These are phyloP conservation scores for Syngnathus rostellatus DNA, from an alignment of 2,797 vertebrate genomes.

Conservation along the genomic window DNA sequence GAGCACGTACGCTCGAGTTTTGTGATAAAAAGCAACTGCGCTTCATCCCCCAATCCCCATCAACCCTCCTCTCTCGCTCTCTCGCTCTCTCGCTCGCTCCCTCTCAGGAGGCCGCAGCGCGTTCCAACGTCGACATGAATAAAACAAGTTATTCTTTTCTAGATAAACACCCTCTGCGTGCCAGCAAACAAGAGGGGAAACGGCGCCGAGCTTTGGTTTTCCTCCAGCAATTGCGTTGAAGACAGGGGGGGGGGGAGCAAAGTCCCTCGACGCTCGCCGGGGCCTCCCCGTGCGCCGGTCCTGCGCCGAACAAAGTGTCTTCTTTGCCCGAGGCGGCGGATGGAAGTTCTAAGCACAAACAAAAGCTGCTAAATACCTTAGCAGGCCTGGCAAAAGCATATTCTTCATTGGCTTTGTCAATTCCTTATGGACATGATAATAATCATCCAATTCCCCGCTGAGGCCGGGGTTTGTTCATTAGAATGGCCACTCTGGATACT, in stretches of 20 bases:
- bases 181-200: slow-evolving; percentile 55
- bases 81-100: neutral
- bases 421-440: slow-evolving; percentile 48
- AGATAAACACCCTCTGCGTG: slow-evolving; percentile 68
- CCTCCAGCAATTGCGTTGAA: slow-evolving; percentile 56
- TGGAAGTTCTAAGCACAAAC: slow-evolving; percentile 59
- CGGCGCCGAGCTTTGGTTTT: slow-evolving; percentile 57
- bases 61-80: slow-evolving; percentile 22
- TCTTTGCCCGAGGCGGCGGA: slow-evolving; percentile 55
- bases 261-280: slow-evolving; percentile 57
- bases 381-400: slow-evolving; percentile 42
- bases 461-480: slow-evolving; percentile 53
- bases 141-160: slow-evolving; percentile 72
- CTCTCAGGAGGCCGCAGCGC: slow-evolving; percentile 54
- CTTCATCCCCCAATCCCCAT: slow-evolving; percentile 48
- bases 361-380: slow-evolving; percentile 55
- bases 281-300: slow-evolving; percentile 53
- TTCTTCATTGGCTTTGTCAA: slow-evolving; percentile 54
- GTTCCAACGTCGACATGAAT: slow-evolving; percentile 62
- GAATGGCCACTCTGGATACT: slow-evolving; percentile 42
- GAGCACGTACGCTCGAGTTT: slow-evolving; percentile 21
- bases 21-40: slow-evolving; percentile 29
- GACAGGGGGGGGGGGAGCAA: slow-evolving; percentile 14
- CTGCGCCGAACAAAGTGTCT: slow-evolving; percentile 49
- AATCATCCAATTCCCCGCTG: slow-evolving; percentile 53